phyloP scores from a whole-genome alignment of 2,797 vertebrate genomes.

The Gallirallus australis region DNA sequence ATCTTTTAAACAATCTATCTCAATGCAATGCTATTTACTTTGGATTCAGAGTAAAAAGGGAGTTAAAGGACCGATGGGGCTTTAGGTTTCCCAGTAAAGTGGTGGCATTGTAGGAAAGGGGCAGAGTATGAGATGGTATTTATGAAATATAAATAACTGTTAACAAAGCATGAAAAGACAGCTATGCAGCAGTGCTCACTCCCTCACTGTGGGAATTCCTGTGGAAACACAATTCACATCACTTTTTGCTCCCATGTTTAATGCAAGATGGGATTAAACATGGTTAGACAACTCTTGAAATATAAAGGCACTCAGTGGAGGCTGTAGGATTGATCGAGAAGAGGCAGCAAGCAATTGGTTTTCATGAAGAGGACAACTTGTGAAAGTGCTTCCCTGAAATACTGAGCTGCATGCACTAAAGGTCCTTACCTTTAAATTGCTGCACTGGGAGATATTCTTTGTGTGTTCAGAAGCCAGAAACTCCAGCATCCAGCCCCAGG shows the following conservation, averaged over 20 bases:
- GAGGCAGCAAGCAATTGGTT: not conserved
- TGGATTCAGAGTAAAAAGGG: slow-evolving; percentile 49
- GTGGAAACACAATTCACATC: slow-evolving; percentile 10
- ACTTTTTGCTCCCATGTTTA: not conserved
- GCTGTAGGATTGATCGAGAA: not conserved
- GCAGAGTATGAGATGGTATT: slow-evolving; percentile 13
- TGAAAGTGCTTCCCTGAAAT: not conserved
- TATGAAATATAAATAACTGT: slow-evolving; percentile 49
- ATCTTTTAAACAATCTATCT: slow-evolving; percentile 55
- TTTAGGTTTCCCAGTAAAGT: slow-evolving; percentile 51
- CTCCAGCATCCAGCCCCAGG: not conserved
- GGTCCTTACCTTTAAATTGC: not conserved
- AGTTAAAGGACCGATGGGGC: slow-evolving; percentile 2
- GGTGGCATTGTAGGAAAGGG: slow-evolving; percentile 40
- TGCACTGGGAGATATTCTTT: not conserved
- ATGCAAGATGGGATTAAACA: not conserved
- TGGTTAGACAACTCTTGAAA: not conserved
- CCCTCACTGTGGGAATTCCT: slow-evolving; percentile 31
- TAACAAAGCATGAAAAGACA: slow-evolving; percentile 61
- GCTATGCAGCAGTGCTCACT: slow-evolving; percentile 34
- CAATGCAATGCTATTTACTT: slow-evolving; percentile 53
- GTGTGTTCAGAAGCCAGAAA: not conserved
- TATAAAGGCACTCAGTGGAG: not conserved
- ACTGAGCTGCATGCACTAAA: not conserved
- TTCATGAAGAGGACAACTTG: not conserved